phyloP scores from a whole-genome alignment of 2,113 vertebrate genomes.

The Fregata magnificens region DNA sequence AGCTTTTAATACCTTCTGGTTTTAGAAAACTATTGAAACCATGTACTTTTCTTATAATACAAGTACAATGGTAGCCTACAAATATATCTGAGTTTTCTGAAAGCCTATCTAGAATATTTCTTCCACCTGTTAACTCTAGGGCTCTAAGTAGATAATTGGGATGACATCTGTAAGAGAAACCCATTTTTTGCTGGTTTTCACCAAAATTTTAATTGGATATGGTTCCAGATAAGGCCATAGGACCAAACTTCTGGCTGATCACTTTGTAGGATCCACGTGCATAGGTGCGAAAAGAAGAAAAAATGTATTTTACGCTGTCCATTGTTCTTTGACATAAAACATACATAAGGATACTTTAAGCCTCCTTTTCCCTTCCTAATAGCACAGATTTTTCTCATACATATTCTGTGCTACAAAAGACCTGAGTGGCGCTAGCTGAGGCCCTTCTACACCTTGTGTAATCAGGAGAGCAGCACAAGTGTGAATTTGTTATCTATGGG shows the following conservation, averaged over 20 bases:
- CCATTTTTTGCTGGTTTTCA: not conserved
- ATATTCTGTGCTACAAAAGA: not conserved
- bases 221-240: not conserved
- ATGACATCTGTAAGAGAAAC: not conserved
- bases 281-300: not conserved
- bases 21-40: not conserved
- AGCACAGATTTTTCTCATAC: not conserved
- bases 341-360: not conserved
- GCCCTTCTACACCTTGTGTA: not conserved
- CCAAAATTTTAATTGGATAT: not conserved
- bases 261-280: not conserved
- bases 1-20: not conserved
- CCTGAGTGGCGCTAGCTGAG: not conserved
- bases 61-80: not conserved
- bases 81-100: not conserved
- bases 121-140: not conserved
- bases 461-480: not conserved
- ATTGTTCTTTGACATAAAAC: not conserved
- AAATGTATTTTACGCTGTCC: not conserved
- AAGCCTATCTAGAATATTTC: not conserved
- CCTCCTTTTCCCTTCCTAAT: not conserved
- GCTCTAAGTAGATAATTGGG: not conserved
- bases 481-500: not conserved
- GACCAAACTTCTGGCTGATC: not conserved
- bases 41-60: not conserved